Conservation (phyloP, 2,113 vertebrate genomes). For the Numida meleagris region DNA sequence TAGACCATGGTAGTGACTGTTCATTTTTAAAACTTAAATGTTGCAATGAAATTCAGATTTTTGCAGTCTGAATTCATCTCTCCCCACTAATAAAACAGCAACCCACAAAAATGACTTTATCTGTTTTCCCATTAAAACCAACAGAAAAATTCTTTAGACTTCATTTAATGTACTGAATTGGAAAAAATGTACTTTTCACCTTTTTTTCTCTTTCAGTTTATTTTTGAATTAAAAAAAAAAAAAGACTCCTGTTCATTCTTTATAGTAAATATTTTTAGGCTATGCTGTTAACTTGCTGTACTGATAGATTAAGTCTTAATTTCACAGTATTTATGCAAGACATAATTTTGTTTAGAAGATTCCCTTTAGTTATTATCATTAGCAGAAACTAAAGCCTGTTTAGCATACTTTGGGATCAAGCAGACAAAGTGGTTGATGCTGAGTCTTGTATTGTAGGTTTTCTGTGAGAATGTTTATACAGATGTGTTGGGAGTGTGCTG, state of each 20-base stretch:
- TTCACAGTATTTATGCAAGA: not conserved
- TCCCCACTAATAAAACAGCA: not conserved
- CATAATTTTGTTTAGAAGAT: not conserved
- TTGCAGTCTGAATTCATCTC: not conserved
- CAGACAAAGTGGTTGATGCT: not conserved
- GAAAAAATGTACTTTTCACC: not conserved
- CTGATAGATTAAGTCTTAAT: not conserved
- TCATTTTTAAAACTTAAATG: not conserved
- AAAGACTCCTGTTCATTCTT: not conserved
- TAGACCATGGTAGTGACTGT: not conserved
- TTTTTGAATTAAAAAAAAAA: not conserved
- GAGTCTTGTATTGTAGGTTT: not conserved
- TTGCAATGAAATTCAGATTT: not conserved
- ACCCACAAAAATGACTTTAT: not conserved
- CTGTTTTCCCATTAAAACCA: not conserved
- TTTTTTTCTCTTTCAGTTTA: not conserved
- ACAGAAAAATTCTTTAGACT: not conserved
- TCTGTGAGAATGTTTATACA: not conserved
- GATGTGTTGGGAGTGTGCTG: fast-evolving
- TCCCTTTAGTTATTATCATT: not conserved
- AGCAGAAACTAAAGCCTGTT: not conserved
- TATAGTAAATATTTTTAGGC: not conserved
- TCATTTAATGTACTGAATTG: not conserved
- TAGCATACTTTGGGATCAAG: not conserved
- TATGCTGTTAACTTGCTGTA: not conserved